Evolutionary conservation across 2,888 invertebrate genomes (phyloP).

Genomic region (Chironomus riparius): DNA sequence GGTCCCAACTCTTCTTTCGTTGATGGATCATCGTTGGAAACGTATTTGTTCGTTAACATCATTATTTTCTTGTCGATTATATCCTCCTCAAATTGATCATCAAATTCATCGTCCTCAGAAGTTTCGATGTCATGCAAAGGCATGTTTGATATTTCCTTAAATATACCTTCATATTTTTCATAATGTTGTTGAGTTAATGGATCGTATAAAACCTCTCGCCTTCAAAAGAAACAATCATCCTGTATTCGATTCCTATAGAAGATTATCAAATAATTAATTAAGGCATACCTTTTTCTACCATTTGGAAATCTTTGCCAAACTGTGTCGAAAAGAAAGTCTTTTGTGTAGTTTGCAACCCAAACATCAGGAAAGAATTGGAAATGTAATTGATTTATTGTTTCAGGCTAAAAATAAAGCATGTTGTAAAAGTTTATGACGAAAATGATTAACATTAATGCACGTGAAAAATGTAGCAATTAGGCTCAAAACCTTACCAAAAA

Average conservation of each 20-base stretch:
- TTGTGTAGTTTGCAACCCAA: neutral
- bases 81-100: conserved; percentile 20
- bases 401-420: neutral
- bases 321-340: neutral
- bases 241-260: neutral
- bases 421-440: too few relatives aligned
- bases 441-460: too few relatives aligned
- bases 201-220: neutral
- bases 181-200: conserved; percentile 4
- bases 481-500: too few relatives aligned
- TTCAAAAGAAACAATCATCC: neutral
- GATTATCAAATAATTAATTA: neutral
- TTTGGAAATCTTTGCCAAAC: conserved; percentile 12
- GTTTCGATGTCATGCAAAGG: neutral
- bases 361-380: conserved; percentile 20
- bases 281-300: neutral
- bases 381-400: conserved; percentile 10
- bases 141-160: neutral
- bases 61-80: neutral
- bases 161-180: conserved; percentile 9
- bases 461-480: too few relatives aligned
- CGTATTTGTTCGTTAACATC: neutral
- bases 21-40: neutral
- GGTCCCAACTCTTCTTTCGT: neutral
- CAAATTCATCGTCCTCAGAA: conserved; percentile 10